A percentile compares a stretch with the other conserved stretches of the same genome.
Conservation (phyloP, 2,113 vertebrate species). For the Hemiprocne comata region DNA sequence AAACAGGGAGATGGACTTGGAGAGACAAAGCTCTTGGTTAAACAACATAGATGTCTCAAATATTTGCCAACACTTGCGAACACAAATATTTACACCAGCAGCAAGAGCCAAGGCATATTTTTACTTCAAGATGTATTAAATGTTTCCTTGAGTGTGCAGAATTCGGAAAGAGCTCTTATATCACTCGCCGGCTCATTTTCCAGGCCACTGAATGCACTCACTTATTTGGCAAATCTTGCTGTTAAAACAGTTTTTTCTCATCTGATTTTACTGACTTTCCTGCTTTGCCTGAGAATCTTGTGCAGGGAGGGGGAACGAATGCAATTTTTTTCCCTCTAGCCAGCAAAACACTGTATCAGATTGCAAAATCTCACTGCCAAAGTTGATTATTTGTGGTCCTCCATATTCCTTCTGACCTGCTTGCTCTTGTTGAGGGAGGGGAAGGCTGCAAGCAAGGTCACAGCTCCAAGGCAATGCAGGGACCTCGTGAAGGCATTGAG, state of each 20-base stretch:
- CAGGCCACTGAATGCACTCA: conserved; percentile 60
- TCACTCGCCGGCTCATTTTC: conserved; percentile 68
- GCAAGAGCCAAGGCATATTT: conserved; percentile 58
- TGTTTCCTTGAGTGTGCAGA: conserved; percentile 67
- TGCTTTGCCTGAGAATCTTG: neutral
- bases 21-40: conserved; percentile 70
- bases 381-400: neutral
- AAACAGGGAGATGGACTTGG: conserved; percentile 44
- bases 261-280: conserved; percentile 29
- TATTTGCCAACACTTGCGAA: conserved; percentile 69
- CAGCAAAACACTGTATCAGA: neutral
- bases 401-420: neutral
- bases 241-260: conserved; percentile 13
- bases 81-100: conserved; percentile 68
- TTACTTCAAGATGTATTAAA: conserved; percentile 65
- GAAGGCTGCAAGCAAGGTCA: neutral
- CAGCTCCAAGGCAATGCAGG: neutral
- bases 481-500: neutral
- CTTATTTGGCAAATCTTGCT: conserved; percentile 60
- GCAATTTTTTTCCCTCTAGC: neutral
- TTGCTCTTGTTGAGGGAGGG: fast-evolving
- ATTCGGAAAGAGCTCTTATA: conserved; percentile 48
- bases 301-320: neutral
- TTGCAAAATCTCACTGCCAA: neutral
- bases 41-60: conserved; percentile 72